These are phyloP conservation scores for Otolemur garnettii DNA, from an alignment of 2,113 vertebrate genomes.

Conservation along the genomic window DNA sequence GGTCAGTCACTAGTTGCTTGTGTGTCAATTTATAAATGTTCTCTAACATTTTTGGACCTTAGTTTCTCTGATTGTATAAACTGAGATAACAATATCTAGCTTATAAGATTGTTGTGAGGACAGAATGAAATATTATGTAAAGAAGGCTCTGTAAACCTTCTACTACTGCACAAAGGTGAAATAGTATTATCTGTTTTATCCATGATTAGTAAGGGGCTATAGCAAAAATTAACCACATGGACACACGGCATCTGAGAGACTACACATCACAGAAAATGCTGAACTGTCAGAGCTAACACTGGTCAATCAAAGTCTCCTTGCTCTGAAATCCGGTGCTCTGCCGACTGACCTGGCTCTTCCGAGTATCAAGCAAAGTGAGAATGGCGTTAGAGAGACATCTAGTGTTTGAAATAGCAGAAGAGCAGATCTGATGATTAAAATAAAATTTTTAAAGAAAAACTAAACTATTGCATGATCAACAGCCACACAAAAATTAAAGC, in stretches of 20 bases:
- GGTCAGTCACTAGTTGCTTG: background rate
- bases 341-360: rapidly evolving
- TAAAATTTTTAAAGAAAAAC: background rate
- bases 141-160: background rate
- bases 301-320: background rate
- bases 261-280: background rate
- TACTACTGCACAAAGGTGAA: background rate
- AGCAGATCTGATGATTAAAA: background rate
- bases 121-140: background rate
- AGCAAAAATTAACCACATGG: background rate
- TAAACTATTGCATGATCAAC: background rate
- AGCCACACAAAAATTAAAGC: background rate
- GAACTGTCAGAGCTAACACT: background rate
- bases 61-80: conserved; percentile 9
- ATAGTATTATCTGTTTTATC: background rate
- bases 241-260: background rate
- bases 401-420: conserved; percentile 43
- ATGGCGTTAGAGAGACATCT: conserved; percentile 73
- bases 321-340: background rate
- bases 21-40: background rate
- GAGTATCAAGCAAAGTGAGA: background rate
- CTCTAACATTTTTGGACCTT: background rate
- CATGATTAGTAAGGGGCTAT: background rate
- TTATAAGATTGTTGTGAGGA: background rate
- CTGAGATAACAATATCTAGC: background rate